These are phyloP conservation scores for Phoebastria nigripes DNA, from an alignment of 2,797 vertebrate genomes.

Conservation along the genomic window DNA sequence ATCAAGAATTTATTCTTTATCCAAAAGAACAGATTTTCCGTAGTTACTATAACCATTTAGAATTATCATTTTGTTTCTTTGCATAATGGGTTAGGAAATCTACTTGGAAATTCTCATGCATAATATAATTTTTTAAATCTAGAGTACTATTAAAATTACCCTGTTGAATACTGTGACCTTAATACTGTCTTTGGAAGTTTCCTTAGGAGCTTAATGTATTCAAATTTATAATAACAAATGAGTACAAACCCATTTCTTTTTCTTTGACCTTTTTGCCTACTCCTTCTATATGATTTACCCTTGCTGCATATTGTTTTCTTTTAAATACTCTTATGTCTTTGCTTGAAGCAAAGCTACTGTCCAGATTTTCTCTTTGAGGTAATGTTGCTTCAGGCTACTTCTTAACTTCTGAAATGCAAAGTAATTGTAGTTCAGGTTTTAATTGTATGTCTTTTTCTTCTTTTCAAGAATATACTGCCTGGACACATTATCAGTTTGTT, in stretches of 20 bases:
- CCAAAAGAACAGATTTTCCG: not conserved
- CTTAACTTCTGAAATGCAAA: slow-evolving; percentile 14
- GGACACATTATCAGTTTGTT: slow-evolving; percentile 23
- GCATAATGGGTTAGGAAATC: not conserved
- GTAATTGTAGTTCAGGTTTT: slow-evolving; percentile 21
- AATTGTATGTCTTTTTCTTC: not conserved
- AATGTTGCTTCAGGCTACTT: not conserved
- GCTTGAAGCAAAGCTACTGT: not conserved
- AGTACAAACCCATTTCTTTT: not conserved
- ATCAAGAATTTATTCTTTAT: not conserved
- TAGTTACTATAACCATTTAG: not conserved
- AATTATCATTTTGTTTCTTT: not conserved
- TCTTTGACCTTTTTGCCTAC: not conserved
- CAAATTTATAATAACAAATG: not conserved
- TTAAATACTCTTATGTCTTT: not conserved
- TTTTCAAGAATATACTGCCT: not conserved
- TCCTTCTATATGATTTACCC: not conserved
- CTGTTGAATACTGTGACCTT: not conserved
- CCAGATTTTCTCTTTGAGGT: not conserved
- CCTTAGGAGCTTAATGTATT: not conserved
- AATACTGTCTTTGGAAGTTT: not conserved
- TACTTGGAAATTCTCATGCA: not conserved
- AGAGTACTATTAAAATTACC: not conserved
- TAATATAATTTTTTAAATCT: not conserved
- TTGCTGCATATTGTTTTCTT: not conserved